A percentile compares a stretch with the other conserved stretches of the same genome.
Evolutionary conservation across 2,888 invertebrate species (phyloP).

Genomic region (Didymodactylos carnosus): DNA sequence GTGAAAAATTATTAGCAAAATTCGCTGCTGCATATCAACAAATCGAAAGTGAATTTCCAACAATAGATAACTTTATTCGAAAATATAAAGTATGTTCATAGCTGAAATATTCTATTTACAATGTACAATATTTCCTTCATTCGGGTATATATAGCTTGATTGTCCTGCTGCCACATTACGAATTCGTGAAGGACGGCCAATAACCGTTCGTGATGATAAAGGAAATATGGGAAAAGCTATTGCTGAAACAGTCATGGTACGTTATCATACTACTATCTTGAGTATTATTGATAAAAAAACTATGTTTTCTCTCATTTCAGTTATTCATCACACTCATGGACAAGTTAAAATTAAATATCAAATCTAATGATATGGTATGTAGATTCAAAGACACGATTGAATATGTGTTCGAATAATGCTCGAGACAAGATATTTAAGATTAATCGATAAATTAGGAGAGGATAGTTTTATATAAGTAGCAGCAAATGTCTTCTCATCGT

Average conservation of each 20-base stretch:
- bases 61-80: constrained; percentile 69
- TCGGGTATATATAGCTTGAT: constrained; percentile 46
- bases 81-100: constrained; percentile 65
- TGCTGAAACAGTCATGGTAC: constrained; percentile 85
- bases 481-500: too few species aligned
- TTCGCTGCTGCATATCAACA: constrained; percentile 90
- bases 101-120: constrained; percentile 19
- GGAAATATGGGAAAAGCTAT: constrained; percentile 97
- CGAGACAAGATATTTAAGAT: too few species aligned
- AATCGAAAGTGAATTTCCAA: constrained; percentile 74
- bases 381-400: too few species aligned
- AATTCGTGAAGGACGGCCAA: constrained; percentile 89
- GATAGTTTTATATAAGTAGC: too few species aligned
- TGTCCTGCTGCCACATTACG: constrained; percentile 89
- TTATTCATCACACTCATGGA: constrained; percentile 95
- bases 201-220: constrained; percentile 86
- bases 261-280: too few species aligned
- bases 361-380: constrained; percentile 71
- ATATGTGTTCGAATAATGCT: too few species aligned
- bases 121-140: neutral
- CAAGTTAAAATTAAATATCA: constrained; percentile 74
- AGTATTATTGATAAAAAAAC: neutral
- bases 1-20: constrained; percentile 83
- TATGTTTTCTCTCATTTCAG: constrained; percentile 30
- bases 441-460: too few species aligned